These are phyloP conservation scores for Anguilla marmorata DNA, from an alignment of 2,797 vertebrate genomes.

Conservation along the genomic window DNA sequence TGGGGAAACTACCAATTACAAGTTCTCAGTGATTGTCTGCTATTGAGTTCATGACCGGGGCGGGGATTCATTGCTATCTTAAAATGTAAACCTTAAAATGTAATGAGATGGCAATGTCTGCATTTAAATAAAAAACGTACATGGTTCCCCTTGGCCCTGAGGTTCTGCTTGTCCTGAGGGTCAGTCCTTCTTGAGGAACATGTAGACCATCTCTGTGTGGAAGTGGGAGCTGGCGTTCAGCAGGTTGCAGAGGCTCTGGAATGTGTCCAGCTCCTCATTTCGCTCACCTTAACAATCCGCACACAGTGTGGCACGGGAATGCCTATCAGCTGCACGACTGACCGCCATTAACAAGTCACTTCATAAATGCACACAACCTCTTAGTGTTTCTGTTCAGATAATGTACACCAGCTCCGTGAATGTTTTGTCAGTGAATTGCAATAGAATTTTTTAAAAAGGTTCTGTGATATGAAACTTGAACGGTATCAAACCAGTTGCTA, in stretches of 20 bases:
- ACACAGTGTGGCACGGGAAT: background rate
- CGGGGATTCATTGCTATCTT: background rate
- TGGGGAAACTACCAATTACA: background rate
- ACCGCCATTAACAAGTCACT: background rate
- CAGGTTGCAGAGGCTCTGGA: conserved; percentile 77
- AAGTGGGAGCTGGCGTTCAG: conserved; percentile 82
- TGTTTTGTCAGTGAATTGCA: background rate
- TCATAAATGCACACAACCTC: no score
- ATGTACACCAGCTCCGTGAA: background rate
- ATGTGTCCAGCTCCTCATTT: conserved; percentile 70
- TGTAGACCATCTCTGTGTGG: conserved; percentile 81
- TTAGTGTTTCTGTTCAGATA: background rate
- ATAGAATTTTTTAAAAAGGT: background rate
- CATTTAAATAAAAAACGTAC: background rate
- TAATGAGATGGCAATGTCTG: background rate
- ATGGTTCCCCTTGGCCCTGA: background rate
- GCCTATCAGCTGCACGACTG: background rate
- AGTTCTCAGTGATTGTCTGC: conserved; percentile 12
- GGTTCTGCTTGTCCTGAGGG: background rate
- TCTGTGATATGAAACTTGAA: background rate
- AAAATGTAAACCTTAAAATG: background rate
- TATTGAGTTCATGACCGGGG: background rate
- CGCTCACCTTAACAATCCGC: conserved; percentile 57
- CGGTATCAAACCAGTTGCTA: background rate
- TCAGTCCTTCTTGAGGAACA: conserved; percentile 56